Evolutionary conservation across 2,113 vertebrate genomes (phyloP).

Genomic region (Felis chaus): DNA sequence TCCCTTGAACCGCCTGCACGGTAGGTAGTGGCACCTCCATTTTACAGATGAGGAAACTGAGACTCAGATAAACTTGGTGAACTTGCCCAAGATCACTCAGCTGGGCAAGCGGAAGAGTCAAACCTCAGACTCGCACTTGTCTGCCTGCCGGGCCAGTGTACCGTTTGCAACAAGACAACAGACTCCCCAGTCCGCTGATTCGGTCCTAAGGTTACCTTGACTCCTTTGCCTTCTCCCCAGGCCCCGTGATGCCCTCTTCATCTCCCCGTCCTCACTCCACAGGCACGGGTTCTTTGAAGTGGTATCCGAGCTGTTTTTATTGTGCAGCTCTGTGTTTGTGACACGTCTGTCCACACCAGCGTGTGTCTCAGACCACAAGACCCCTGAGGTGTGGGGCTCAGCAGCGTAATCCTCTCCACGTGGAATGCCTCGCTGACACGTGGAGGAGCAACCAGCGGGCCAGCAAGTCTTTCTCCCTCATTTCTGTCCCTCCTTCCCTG

Average conservation of each 20-base stretch:
- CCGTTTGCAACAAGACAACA: background rate
- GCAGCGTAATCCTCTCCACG: rapidly evolving
- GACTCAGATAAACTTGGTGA: background rate
- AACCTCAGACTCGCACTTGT: background rate
- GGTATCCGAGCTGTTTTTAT: conserved; percentile 47
- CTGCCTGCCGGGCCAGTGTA: too few relatives aligned
- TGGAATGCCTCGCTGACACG: rapidly evolving
- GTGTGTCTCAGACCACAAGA: background rate
- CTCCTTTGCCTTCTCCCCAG: background rate
- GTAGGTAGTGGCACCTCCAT: background rate
- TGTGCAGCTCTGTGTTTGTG: background rate
- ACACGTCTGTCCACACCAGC: background rate
- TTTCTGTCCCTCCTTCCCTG: background rate
- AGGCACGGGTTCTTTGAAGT: background rate
- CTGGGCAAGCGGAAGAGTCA: background rate
- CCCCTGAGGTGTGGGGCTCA: background rate
- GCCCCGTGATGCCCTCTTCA: too few relatives aligned
- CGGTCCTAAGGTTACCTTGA: too few relatives aligned
- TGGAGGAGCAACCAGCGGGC: background rate
- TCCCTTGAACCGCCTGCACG: background rate
- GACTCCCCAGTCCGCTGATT: background rate
- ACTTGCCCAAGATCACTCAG: background rate
- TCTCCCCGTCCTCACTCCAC: background rate
- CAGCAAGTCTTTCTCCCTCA: background rate
- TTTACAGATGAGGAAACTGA: background rate